These are phyloP conservation scores for Poecile atricapillus DNA, from an alignment of 2,113 vertebrate genomes.

Conservation along the genomic window DNA sequence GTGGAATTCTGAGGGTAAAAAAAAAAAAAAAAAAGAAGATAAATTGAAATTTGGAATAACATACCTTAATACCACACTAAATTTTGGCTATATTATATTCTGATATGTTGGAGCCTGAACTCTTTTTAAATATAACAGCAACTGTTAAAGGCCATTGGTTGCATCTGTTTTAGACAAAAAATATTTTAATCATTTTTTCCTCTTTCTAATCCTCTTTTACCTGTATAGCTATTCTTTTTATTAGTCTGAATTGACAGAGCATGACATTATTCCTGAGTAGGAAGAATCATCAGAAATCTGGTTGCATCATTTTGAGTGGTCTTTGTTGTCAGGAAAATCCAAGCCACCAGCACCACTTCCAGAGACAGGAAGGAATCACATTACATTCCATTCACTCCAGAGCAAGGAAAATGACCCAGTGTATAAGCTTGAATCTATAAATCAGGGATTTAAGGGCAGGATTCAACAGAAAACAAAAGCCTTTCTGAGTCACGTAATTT, in stretches of 20 bases:
- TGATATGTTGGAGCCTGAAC: not conserved
- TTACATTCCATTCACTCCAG: not conserved
- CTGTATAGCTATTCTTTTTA: not conserved
- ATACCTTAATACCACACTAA: not conserved
- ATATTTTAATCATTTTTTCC: not conserved
- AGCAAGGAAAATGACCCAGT: not conserved
- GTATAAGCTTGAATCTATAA: not conserved
- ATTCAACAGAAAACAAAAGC: not conserved
- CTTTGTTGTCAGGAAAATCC: not conserved
- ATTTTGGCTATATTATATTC: not conserved
- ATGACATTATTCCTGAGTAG: not conserved
- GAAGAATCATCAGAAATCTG: not conserved
- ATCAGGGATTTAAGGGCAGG: not conserved
- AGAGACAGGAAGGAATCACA: not conserved
- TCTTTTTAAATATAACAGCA: not conserved
- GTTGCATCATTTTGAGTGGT: not conserved
- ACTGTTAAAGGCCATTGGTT: not conserved
- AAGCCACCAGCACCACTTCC: not conserved
- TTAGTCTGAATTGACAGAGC: not conserved
- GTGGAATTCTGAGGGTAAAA: not conserved
- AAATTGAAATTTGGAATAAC: not conserved
- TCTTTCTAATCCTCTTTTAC: not conserved
- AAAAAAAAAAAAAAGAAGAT: not conserved
- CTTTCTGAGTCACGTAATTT: not conserved
- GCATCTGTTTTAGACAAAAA: not conserved